Conservation (phyloP, 2,797 vertebrate species). For the Rhadinocentrus ornatus region DNA sequence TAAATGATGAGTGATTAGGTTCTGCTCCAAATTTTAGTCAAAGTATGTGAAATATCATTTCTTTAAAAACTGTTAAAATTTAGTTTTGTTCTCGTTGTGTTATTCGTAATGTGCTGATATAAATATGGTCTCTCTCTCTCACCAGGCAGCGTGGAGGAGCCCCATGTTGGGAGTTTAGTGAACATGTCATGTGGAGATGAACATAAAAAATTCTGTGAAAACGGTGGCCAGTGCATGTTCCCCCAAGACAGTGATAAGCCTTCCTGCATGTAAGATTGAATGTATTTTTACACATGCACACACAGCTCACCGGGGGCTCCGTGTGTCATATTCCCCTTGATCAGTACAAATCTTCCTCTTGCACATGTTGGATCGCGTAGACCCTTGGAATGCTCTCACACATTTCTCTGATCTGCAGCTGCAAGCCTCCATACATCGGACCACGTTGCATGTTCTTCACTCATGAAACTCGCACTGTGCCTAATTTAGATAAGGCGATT, state of each 20-base stretch:
- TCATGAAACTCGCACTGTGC: rapidly evolving
- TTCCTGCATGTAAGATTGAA: slow-evolving; percentile 71
- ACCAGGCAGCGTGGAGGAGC: slow-evolving; percentile 53
- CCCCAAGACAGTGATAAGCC: slow-evolving; percentile 67
- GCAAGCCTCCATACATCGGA: slow-evolving; percentile 48
- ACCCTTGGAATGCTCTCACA: slow-evolving; percentile 44
- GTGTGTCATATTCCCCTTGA: background rate
- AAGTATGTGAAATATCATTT: too few relatives aligned
- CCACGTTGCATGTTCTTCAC: slow-evolving; percentile 60
- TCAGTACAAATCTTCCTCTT: background rate
- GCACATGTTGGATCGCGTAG: slow-evolving; percentile 53
- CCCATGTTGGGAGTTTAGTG: slow-evolving; percentile 27
- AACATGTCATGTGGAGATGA: slow-evolving; percentile 53
- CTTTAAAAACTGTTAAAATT: too few relatives aligned
- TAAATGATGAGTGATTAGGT: background rate
- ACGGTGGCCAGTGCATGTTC: slow-evolving; percentile 73
- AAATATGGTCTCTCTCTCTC: background rate
- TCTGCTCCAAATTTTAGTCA: too few relatives aligned
- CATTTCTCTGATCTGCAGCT: slow-evolving; percentile 61
- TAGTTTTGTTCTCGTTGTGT: too few relatives aligned
- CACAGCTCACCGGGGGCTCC: background rate
- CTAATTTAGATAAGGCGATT: slow-evolving; percentile 58
- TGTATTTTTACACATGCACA: background rate
- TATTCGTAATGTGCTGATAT: too few relatives aligned
- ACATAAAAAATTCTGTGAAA: slow-evolving; percentile 65